These are phyloP conservation scores for Melanophora roralis DNA, from an alignment of 2,888 invertebrate genomes.

Conservation along the genomic window DNA sequence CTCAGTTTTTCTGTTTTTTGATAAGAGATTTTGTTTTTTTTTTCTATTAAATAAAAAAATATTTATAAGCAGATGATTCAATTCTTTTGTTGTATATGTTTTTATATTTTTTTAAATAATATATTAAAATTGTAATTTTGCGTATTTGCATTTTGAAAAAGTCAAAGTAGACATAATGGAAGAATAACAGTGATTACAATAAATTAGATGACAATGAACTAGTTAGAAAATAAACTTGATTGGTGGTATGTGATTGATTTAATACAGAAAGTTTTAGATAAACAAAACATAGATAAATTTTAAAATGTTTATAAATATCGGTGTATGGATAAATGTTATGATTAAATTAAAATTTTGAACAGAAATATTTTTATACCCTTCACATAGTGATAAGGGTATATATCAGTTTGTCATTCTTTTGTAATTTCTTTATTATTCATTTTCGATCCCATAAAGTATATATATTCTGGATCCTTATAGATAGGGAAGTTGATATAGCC, in stretches of 20 bases:
- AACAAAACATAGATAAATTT: too few relatives aligned
- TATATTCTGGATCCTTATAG: too few relatives aligned
- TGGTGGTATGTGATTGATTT: conserved; percentile 10
- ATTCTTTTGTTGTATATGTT: conserved; percentile 6
- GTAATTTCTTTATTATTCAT: too few relatives aligned
- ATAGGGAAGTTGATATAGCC: too few relatives aligned
- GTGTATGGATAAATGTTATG: too few relatives aligned
- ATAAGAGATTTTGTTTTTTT: conserved; percentile 10
- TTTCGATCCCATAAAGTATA: too few relatives aligned
- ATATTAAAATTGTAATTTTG: conserved; percentile 23
- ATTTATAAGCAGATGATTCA: conserved; percentile 40
- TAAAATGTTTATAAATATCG: too few relatives aligned
- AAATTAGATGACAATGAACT: conserved; percentile 51
- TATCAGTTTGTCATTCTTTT: too few relatives aligned
- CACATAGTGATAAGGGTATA: too few relatives aligned
- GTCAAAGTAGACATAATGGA: conserved; percentile 3
- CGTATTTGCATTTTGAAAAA: not conserved
- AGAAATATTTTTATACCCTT: too few relatives aligned
- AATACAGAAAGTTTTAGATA: not conserved
- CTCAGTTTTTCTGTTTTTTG: not conserved
- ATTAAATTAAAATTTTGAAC: too few relatives aligned
- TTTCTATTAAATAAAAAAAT: not conserved
- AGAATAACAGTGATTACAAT: conserved; percentile 17
- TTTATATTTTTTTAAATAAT: not conserved
- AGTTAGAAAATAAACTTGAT: conserved; percentile 43